Evolutionary conservation across 2,888 invertebrate species (phyloP).

Genomic region (Bruchidius siliquastri): DNA sequence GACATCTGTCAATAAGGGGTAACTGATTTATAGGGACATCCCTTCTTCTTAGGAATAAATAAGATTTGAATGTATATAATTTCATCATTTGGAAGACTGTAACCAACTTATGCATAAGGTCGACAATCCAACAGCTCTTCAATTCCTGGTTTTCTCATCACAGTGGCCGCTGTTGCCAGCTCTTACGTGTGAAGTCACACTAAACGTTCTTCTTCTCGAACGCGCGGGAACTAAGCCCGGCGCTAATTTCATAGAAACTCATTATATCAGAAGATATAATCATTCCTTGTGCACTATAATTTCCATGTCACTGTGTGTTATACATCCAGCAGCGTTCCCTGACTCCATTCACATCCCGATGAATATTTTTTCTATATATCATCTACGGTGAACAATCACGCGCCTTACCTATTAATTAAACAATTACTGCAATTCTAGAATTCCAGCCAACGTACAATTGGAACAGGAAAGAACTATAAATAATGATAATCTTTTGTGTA

Average conservation of each 20-base stretch:
- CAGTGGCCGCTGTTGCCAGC: no score
- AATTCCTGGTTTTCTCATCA: no score
- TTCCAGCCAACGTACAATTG: neutral
- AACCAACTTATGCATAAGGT: no score
- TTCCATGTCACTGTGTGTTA: neutral
- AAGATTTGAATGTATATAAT: no score
- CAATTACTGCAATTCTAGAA: neutral
- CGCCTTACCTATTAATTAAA: neutral
- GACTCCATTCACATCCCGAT: neutral
- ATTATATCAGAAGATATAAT: neutral
- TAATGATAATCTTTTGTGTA: neutral
- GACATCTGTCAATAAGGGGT: no score
- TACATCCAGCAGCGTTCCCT: neutral
- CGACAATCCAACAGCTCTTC: no score
- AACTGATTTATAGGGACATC: no score
- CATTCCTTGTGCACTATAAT: neutral
- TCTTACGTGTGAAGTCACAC: no score
- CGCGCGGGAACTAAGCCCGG: neutral
- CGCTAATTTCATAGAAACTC: neutral
- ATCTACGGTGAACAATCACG: neutral
- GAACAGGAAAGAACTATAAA: constrained; percentile 1
- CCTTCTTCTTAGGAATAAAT: no score
- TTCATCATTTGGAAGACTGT: no score
- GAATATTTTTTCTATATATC: neutral
- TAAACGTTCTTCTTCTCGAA: neutral